These are phyloP conservation scores for Bergia puertoricense DNA, from an alignment of 92 coral and sea anemone species.

Conservation along the genomic window DNA sequence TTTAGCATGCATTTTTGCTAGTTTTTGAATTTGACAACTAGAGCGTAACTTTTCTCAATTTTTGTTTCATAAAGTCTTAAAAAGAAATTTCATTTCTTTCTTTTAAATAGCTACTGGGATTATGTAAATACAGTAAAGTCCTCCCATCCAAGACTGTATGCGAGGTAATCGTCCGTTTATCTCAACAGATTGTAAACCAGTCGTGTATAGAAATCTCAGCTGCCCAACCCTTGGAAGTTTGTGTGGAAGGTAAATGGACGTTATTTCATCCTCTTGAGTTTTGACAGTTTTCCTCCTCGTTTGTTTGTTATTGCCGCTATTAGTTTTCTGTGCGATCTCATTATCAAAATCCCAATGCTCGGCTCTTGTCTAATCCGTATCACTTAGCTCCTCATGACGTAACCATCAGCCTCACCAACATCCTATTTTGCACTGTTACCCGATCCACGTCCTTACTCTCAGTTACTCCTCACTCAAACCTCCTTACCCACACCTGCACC, in stretches of 20 bases:
- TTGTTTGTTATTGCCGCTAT: not conserved
- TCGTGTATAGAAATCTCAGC: constrained; percentile 5
- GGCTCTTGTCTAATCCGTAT: no score
- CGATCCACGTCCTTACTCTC: no score
- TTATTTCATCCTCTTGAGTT: not conserved
- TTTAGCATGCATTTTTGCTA: no score
- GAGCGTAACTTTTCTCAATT: not conserved
- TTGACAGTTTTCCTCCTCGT: not conserved
- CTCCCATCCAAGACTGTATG: not conserved
- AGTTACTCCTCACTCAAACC: no score
- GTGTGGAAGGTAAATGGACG: not conserved
- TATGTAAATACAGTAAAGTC: no score
- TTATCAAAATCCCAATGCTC: no score
- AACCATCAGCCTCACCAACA: no score
- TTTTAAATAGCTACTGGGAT: no score
- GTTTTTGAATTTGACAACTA: not conserved
- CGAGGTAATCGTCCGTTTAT: not conserved
- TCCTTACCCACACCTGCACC: no score
- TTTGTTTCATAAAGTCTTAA: not conserved
- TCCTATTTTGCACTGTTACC: no score
- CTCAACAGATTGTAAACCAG: constrained; percentile 18
- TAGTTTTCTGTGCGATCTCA: not conserved
- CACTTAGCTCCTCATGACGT: no score
- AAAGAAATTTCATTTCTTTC: no score
- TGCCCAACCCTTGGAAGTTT: not conserved